phyloP scores from a whole-genome alignment of 2,113 vertebrate genomes.

The Microtus oregoni region DNA sequence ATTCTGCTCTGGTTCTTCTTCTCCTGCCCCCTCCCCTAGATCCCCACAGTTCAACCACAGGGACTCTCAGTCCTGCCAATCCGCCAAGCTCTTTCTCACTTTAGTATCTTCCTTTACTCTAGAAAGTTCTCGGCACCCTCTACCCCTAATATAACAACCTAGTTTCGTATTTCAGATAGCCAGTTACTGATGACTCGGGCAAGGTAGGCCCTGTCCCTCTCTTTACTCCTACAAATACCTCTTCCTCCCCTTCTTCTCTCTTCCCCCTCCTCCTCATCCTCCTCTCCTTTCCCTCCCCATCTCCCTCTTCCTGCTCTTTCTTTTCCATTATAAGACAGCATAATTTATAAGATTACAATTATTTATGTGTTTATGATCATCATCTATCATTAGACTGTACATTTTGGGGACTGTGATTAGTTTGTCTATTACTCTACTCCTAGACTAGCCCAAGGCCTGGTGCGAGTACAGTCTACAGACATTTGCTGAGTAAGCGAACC shows the following conservation, averaged over 20 bases:
- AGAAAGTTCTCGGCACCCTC: neutral
- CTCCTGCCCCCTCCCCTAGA: neutral
- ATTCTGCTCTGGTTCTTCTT: neutral
- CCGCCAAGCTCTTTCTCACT: neutral
- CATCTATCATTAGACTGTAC: neutral
- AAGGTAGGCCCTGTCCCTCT: neutral
- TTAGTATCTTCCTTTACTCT: conserved; percentile 18
- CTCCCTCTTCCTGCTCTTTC: neutral
- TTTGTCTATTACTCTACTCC: neutral
- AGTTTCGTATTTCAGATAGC: neutral
- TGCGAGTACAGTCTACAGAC: neutral
- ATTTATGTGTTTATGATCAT: neutral
- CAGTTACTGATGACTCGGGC: neutral
- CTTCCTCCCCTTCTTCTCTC: neutral
- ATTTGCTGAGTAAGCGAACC: conserved; percentile 22
- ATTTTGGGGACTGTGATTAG: neutral
- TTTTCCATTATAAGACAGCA: conserved; percentile 17
- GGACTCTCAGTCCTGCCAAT: neutral
- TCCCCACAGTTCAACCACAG: neutral
- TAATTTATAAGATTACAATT: neutral
- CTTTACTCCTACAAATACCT: neutral
- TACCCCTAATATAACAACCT: neutral
- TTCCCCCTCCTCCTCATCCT: neutral
- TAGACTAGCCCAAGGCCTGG: neutral
- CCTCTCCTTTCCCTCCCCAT: neutral